phyloP scores from a whole-genome alignment of 1,140 invertebrate genomes.

The Hylaeus anthracinus region DNA sequence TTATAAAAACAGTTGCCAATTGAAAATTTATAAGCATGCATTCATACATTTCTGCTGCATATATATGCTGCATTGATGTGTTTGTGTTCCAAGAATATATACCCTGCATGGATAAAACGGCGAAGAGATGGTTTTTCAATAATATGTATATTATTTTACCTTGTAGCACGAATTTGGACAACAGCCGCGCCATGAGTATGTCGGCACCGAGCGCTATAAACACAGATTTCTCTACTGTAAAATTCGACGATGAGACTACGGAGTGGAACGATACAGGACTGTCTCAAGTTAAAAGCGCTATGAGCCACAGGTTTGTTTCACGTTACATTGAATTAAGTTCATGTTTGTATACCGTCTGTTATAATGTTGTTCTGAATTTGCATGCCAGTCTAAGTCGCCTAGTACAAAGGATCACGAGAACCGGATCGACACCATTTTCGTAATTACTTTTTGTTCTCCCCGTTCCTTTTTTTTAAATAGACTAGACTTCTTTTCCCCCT shows the following conservation, averaged over 20 bases:
- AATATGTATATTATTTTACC: constrained; percentile 13
- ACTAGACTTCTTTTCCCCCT: background rate
- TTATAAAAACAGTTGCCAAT: constrained; percentile 5
- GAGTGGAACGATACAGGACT: constrained; percentile 71
- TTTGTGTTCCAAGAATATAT: constrained; percentile 35
- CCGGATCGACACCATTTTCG: constrained; percentile 44
- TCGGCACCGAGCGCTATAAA: constrained; percentile 94
- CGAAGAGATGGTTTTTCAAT: background rate
- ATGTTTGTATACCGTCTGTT: background rate
- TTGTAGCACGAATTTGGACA: constrained; percentile 83
- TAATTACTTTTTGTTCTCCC: constrained; percentile 50
- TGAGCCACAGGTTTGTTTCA: constrained; percentile 74
- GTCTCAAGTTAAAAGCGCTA: constrained; percentile 74
- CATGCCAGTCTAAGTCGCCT: constrained; percentile 61
- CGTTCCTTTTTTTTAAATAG: background rate
- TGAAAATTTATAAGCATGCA: constrained; percentile 29
- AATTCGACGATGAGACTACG: constrained; percentile 82
- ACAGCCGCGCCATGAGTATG: constrained; percentile 87
- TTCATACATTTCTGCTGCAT: constrained; percentile 49
- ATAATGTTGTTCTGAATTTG: constrained; percentile 45
- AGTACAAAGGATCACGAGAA: constrained; percentile 45
- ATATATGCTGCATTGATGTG: constrained; percentile 61
- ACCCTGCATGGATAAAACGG: constrained; percentile 36
- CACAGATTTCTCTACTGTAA: constrained; percentile 87
- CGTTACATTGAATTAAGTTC: background rate